Percentiles rank a stretch among this genome's conserved stretches.
These are phyloP conservation scores for Bombus impatiens DNA, from an alignment of 1,140 invertebrate genomes.

Conservation along the genomic window DNA sequence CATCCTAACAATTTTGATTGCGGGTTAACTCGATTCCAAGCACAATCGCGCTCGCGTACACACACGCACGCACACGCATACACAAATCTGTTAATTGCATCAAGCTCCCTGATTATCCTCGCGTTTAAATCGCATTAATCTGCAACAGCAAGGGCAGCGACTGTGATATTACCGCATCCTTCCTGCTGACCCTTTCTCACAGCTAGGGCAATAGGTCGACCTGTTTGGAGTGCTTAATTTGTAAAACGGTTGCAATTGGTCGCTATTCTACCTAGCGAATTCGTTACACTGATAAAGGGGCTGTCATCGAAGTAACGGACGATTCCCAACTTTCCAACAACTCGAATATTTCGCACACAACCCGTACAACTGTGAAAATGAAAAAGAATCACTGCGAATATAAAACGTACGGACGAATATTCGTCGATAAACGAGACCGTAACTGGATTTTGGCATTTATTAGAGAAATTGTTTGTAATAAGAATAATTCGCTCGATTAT, in stretches of 20 bases:
- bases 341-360: neutral
- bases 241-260: conserved; percentile 33
- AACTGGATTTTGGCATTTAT: too few relatives aligned
- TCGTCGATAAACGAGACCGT: too few relatives aligned
- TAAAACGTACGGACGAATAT: too few relatives aligned
- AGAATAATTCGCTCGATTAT: too few relatives aligned
- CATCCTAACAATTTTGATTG: conserved; percentile 47
- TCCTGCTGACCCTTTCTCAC: conserved; percentile 45
- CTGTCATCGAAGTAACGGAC: conserved; percentile 3
- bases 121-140: conserved; percentile 67
- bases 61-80: neutral
- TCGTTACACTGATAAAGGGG: conserved; percentile 12
- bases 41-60: neutral
- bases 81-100: conserved; percentile 51
- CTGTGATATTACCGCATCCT: conserved; percentile 59
- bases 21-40: conserved; percentile 51
- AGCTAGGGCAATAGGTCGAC: conserved; percentile 32
- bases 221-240: conserved; percentile 43
- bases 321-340: neutral
- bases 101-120: conserved; percentile 64
- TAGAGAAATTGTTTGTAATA: too few relatives aligned
- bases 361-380: neutral
- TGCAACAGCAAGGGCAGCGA: conserved; percentile 43
- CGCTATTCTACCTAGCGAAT: conserved; percentile 10
- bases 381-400: neutral